Base-by-base conservation (phyloP, 2,113 vertebrate genomes). In the Calypte anna region DNA sequence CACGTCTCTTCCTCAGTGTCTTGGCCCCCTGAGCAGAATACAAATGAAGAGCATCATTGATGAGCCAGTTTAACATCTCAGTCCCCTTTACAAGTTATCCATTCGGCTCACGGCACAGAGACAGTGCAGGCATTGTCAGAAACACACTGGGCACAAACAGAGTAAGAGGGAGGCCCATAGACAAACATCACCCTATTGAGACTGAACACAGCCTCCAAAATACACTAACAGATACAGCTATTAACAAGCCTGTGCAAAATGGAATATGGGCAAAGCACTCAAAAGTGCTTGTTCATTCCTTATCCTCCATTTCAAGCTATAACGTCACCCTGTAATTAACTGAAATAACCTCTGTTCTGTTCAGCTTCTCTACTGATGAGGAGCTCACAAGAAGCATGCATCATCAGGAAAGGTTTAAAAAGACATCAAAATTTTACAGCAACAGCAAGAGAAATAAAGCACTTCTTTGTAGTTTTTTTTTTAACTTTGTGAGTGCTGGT, bases 71-170 rank as follows among this genome's bases (percentile, higher is more conserved):
- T 54, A 51, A 59, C 69, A 75, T 90, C 86, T 77, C 89, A 58
- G 78, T 19, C 87, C 76, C 68, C 90, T 82, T 70, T 14, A 67
- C 64, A 74, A 93, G 86, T 4, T 82, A 11, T 20, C 78, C 86
- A 20, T 88, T 85, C 44, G 14, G 86, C 92, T 94, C 76, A 76
- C 12, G 5, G 91, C 93, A 80, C 82, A 90, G 73, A 97, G 82
- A 97, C 93, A 96, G 94, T 50, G 91, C 91, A 31, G 73, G 72
- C 95, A 91, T 96, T 97, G 95, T 96, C 78, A 74, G 55, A 75
- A 91, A 94, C 12, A 93, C 75, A 90, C 92, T 79, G 82, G 69
- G 25, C 12, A 14, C 91, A 90, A 90, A 94, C 79, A 94, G 84
- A 85, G 14, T 36, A 44, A 78, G 83, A 91, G 80, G 88, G 82